Evolutionary conservation across 1,140 invertebrate species (phyloP).

Genomic region (Drosophila yakuba): DNA sequence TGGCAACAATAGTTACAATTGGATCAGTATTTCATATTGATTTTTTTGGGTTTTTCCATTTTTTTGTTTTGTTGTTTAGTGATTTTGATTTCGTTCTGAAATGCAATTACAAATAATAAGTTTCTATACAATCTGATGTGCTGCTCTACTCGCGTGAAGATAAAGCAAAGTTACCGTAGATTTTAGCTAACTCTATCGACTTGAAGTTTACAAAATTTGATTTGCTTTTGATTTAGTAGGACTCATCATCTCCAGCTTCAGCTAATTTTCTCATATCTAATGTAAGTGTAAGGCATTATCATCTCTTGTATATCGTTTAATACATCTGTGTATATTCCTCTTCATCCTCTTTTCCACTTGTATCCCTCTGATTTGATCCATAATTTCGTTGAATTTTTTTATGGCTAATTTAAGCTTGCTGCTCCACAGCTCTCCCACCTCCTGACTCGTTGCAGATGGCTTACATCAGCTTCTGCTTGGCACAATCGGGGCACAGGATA

Average conservation of each 20-base stretch:
- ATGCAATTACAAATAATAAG: conserved; percentile 81
- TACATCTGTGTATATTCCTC: conserved; percentile 55
- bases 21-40: conserved; percentile 53
- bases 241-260: conserved; percentile 12
- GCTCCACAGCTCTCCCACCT: conserved; percentile 6
- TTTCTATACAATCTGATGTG: conserved; percentile 72
- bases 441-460: conserved; percentile 6
- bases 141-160: conserved; percentile 59
- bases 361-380: conserved; percentile 68
- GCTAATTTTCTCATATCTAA: conserved; percentile 66
- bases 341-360: conserved; percentile 22
- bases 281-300: conserved; percentile 76
- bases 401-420: conserved; percentile 66
- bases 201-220: conserved; percentile 49
- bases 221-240: conserved; percentile 52
- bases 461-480: conserved; percentile 95
- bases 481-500: conserved; percentile 99
- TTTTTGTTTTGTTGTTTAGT: conserved; percentile 23
- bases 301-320: conserved; percentile 74
- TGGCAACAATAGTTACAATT: conserved; percentile 81
- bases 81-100: conserved; percentile 66
- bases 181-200: conserved; percentile 46
- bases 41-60: conserved; percentile 31
- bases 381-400: conserved; percentile 74
- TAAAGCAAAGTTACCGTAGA: conserved; percentile 33